Base-by-base conservation (phyloP, 2,797 vertebrate genomes). In the Coendou prehensilis region DNA sequence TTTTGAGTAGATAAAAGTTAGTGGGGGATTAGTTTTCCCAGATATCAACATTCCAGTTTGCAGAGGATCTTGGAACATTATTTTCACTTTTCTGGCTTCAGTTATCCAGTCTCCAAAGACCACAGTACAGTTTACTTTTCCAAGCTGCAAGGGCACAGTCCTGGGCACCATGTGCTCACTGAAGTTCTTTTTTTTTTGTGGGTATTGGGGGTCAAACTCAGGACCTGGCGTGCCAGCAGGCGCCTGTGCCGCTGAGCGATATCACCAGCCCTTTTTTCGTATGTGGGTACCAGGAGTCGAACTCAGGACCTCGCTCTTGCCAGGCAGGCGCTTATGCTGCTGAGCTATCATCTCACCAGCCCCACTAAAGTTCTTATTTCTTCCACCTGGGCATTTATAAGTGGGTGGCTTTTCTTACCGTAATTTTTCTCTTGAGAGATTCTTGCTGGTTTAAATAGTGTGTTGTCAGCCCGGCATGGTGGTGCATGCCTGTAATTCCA, bases 1-100 rank as follows among this genome's bases (percentile, higher is more conserved):
- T 92, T 86, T 54, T 81, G 57, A 94, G 37, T 88, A 80, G 84
- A 61, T 94, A 52, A 78, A 83, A 69, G 41, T 86, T 80, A 82
- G 64, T 22, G 13, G n/a, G 50, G 52, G 81, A 76, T 87, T 78
- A 18, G 37, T 87, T 86, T 69, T 45, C 45, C 63, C 64, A 30
- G 50, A 33, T 84, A 61, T 23, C 81, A 83, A 59, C 64, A 64
- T 93, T 92, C n/a, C 3, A 20, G 69, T 64, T 95, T 57, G 37
- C 23, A 50, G 17, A 84, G 56, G 54, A 17, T 47, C n/a, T 59
- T 50, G 28, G 73, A 41, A 20, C 23, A 20, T 47, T 57, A n/a
- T 64, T 13, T 18, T 2, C n/a, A 5, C 22, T 56, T 67, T 88
- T 61, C 14, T 76, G 33, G 54, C 76, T 82, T 87, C 59, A n/a